Evolutionary conservation across 2,797 vertebrate genomes (phyloP), one percentile per base, ranked within the genome.

Genomic region (Sebastes kiyomatsui): DNA sequence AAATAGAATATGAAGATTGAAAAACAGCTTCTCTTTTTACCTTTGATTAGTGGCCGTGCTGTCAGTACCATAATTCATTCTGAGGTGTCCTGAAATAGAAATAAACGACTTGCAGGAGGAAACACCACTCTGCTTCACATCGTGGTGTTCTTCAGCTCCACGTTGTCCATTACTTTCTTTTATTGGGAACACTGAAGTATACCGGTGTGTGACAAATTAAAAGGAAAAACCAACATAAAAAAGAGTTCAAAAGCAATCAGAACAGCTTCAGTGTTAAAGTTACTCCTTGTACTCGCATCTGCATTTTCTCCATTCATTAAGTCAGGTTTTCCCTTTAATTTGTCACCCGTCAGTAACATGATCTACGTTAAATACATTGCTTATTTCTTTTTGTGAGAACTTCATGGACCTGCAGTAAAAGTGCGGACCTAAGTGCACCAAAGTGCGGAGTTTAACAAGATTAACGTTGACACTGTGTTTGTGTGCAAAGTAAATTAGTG

Each of bases 381-480:
- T 77, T 65, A 14, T 61, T 73, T 66, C 32, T 67, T 11, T 46
- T 14, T 20, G 58, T 74, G 18, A 38, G 69, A 68, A 59, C 49
- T 5, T n/a, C 42, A 30, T 49, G 13, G 61, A 49, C 4, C 35
- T 56, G 38, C 33, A 67, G 11, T 27, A 20, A 32, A 78, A 78
- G 18, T 23, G 7, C 30, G 28, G 27, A 25, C n/a, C n/a, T n/a
- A n/a, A n/a, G n/a, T n/a, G n/a, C n/a, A n/a, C n/a, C n/a, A 32
- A 78, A 78, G 18, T 23, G 7, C 30, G 28, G 27, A 25, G n/a
- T 54, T 27, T 13, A 54, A 54, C 38, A 10, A 16, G 8, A 27
- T 28, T 13, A 22, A 79, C 22, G 35, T 56, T 32, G 64, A 79
- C 72, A 16, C 33, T 13, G 66, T 65, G 76, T 67, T 75, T 81